These are phyloP conservation scores for Nothocercus julius DNA, from an alignment of 2,113 vertebrate species.

Conservation along the genomic window DNA sequence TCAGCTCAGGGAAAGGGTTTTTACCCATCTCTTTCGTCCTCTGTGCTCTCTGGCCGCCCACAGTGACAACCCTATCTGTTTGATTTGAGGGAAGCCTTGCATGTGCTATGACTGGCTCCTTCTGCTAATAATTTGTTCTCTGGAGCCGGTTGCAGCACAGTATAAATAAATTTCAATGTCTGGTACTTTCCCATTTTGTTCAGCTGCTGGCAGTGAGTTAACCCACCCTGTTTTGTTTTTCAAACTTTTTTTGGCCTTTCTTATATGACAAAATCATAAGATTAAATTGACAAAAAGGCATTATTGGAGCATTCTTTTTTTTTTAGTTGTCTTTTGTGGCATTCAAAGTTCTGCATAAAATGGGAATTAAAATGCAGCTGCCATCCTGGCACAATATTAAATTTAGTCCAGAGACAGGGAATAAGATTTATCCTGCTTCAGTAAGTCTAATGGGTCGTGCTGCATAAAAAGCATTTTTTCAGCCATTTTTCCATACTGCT, in stretches of 20 bases:
- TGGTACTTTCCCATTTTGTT: slow-evolving; percentile 22
- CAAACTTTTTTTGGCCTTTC: not conserved
- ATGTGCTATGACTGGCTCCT: slow-evolving; percentile 22
- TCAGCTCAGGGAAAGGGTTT: not conserved
- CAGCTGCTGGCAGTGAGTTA: not conserved
- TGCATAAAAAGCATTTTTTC: not conserved
- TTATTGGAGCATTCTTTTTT: not conserved
- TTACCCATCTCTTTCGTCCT: not conserved
- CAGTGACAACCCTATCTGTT: slow-evolving; percentile 11
- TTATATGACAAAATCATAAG: not conserved
- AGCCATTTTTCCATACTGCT: not conserved
- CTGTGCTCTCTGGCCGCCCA: slow-evolving; percentile 1
- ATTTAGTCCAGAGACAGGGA: not conserved
- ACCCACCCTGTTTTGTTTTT: slow-evolving; percentile 25
- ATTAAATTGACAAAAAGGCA: not conserved
- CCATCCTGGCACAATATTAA: not conserved
- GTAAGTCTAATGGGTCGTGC: not conserved
- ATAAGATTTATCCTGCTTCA: not conserved
- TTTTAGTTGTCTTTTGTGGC: not conserved
- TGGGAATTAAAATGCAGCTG: not conserved
- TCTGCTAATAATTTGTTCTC: slow-evolving; percentile 60
- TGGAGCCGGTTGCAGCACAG: not conserved
- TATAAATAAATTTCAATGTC: slow-evolving; percentile 54
- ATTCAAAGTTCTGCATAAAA: not conserved
- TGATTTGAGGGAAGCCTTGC: slow-evolving; percentile 39